Evolutionary conservation across 2,888 invertebrate genomes (phyloP), one percentile per base, ranked within the genome.

Genomic region (Allophyes oxyacanthae): DNA sequence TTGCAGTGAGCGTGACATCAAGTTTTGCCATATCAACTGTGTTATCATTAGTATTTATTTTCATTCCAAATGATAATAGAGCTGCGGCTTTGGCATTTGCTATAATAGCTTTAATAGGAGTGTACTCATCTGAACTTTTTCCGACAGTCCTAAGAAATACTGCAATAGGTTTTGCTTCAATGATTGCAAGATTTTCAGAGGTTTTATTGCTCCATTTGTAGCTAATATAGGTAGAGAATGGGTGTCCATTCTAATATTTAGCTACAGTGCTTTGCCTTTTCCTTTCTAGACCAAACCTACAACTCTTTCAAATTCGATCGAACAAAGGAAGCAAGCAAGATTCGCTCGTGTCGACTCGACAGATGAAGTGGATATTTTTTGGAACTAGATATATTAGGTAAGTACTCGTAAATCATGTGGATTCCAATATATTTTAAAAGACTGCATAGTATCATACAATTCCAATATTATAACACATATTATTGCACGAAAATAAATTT

Each of bases 121-220:
- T 97, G 14, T 97, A 96, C 83, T 95, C 97, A 6, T 96, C 97
- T 0, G 97, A 98, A 89, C 87, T 97, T 34, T 97, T 97, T 80
- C 97, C 97, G 0, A 98, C 97, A 0, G 95, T 96, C 4, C 95
- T 97, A 3, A 94, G 97, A 65, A 97, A 97, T 83, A 96, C 96
- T 33, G 97, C 97, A 0, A 95, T 97, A 75, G 97, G 97, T n/a
- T 93, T 95, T 32, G 95, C 96, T 53, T 96, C 96, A 1, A 95
- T 96, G 87, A 95, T 95, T 76, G 96, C 96, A 0, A 94, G 96
- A 76, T 81, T 96, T 42, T n/a, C n/a, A 96, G 97, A 28, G 96
- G 96, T 10, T 96, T 96, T 80, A 80, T 95, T 15, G 96, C 96
- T 5, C 96, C 96, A 0, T 96, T 96, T 83, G 94, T 96, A 0